These are phyloP conservation scores for Etheostoma spectabile DNA, from an alignment of 2,113 vertebrate species.

Conservation along the genomic window DNA sequence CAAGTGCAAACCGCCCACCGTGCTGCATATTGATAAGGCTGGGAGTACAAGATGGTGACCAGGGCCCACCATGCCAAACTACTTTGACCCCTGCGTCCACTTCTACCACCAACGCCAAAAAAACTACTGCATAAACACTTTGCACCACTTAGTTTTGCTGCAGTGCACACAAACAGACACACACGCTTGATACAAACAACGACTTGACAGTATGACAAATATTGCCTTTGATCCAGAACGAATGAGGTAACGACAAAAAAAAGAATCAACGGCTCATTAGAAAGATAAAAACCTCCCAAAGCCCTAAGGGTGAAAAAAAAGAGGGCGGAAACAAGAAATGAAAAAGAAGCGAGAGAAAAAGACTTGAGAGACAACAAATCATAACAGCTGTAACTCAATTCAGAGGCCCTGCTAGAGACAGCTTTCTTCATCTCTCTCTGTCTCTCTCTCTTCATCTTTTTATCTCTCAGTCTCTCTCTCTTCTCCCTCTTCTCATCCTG, in stretches of 20 bases:
- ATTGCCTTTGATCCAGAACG: constrained; percentile 74
- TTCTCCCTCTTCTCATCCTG: constrained; percentile 55
- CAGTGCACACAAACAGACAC: constrained; percentile 17
- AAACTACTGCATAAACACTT: constrained; percentile 57
- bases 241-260: constrained; percentile 69
- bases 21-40: constrained; percentile 69
- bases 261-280: constrained; percentile 75
- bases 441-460: constrained; percentile 49
- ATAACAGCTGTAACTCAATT: constrained; percentile 84
- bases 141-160: constrained; percentile 43
- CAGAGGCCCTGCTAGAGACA: constrained; percentile 66
- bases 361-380: constrained; percentile 81
- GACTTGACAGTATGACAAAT: constrained; percentile 77
- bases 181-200: constrained; percentile 48
- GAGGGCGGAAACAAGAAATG: constrained; percentile 65
- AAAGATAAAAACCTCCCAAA: constrained; percentile 74
- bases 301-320: constrained; percentile 62
- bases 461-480: constrained; percentile 41
- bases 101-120: constrained; percentile 54
- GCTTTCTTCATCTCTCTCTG: constrained; percentile 67
- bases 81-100: constrained; percentile 62
- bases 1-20: constrained; percentile 67
- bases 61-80: constrained; percentile 44
- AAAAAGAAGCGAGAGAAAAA: constrained; percentile 71
- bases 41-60: constrained; percentile 41